A percentile compares a stretch with the other conserved stretches of the same genome.
Conservation (phyloP, 1,140 invertebrate species). For the Drosophila azteca region DNA sequence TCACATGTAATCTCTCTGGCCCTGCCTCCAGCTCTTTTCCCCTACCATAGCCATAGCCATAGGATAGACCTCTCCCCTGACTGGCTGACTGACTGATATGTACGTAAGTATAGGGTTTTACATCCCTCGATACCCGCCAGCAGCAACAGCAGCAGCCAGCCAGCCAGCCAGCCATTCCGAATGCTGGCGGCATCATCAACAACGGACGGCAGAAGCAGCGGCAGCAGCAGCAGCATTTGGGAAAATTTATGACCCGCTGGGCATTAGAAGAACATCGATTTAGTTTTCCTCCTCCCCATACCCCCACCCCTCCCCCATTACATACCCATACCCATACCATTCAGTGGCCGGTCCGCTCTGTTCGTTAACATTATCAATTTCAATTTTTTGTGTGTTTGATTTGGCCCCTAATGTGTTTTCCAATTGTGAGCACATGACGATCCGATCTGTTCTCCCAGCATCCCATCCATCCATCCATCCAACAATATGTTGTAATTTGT, state of each 20-base stretch:
- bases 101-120: slow-evolving; percentile 65
- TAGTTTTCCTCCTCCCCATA: slow-evolving; percentile 49
- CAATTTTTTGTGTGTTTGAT: slow-evolving; percentile 78
- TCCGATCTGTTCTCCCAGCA: slow-evolving; percentile 18
- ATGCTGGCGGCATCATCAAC: slow-evolving; percentile 58
- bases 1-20: no score
- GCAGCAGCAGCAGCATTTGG: slow-evolving; percentile 38
- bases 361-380: slow-evolving; percentile 69
- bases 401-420: slow-evolving; percentile 76
- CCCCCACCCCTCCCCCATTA: background rate
- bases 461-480: no score
- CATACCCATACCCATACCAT: background rate
- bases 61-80: slow-evolving; percentile 24
- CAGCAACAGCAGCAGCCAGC: slow-evolving; percentile 3
- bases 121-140: slow-evolving; percentile 16
- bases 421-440: slow-evolving; percentile 62
- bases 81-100: slow-evolving; percentile 60
- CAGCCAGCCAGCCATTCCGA: slow-evolving; percentile 9
- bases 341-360: slow-evolving; percentile 1
- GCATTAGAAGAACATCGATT: slow-evolving; percentile 71
- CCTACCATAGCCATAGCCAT: no score
- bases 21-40: slow-evolving; percentile 3
- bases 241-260: slow-evolving; percentile 75
- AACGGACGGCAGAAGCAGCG: slow-evolving; percentile 10
- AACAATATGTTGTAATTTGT: slow-evolving; percentile 80